Evolutionary conservation across 2,797 vertebrate species (phyloP).

Genomic region (Triplophysa yarkandensis): DNA sequence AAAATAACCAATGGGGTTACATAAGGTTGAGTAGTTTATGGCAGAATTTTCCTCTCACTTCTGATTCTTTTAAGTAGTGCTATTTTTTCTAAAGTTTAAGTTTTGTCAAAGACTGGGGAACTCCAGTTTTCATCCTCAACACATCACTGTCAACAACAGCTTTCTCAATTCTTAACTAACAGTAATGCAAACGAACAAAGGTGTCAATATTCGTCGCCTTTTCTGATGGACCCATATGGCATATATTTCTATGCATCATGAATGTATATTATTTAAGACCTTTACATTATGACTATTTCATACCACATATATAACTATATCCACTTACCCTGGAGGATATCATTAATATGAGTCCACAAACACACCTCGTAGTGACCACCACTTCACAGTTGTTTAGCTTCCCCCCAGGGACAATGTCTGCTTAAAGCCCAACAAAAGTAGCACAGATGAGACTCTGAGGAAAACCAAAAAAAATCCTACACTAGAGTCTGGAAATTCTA

Average conservation of each 20-base stretch:
- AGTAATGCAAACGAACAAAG: slow-evolving; percentile 26
- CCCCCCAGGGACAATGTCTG: slow-evolving; percentile 25
- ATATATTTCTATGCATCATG: background rate
- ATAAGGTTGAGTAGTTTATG: too few relatives aligned
- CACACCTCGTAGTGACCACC: slow-evolving; percentile 24
- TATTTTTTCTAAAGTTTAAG: slow-evolving; percentile 4
- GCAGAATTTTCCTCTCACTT: too few relatives aligned
- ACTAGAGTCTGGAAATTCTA: slow-evolving; percentile 1
- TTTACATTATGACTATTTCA: background rate
- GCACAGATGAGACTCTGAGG: slow-evolving; percentile 26
- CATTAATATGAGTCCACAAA: slow-evolving; percentile 29
- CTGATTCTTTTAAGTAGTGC: background rate
- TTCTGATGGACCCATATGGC: slow-evolving; percentile 1
- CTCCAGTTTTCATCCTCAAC: background rate
- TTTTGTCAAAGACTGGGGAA: background rate
- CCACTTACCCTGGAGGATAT: background rate
- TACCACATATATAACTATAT: background rate
- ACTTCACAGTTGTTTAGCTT: slow-evolving; percentile 29
- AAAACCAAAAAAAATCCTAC: too few relatives aligned
- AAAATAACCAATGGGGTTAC: too few relatives aligned
- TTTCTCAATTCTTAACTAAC: slow-evolving; percentile 9
- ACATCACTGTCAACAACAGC: slow-evolving; percentile 24
- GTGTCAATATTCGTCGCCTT: background rate
- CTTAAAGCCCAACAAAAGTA: slow-evolving; percentile 13
- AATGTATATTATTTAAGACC: background rate